Base-by-base conservation (phyloP, 2,113 vertebrate genomes). In the Callithrix jacchus region DNA sequence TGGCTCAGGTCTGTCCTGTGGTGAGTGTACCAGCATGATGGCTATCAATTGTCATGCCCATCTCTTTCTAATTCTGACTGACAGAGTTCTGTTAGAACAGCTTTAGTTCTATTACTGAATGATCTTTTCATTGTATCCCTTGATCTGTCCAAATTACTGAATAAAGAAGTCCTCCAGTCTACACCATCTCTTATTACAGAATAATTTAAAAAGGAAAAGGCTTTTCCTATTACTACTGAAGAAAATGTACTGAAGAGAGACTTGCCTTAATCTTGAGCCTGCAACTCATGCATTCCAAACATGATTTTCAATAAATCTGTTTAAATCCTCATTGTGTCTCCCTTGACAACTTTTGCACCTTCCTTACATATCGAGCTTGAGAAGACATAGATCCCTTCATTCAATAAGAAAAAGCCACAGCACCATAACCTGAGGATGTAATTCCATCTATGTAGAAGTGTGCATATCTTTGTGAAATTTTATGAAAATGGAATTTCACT, bases 141-240 rank as follows among this genome's bases (percentile, higher is more conserved):
- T 83, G 89, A 86, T 94, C 93, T 96, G 74, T 91, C 73, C 96
- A 97, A 95, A 94, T 89, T 79, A 93, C 87, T 96, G 96, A 81
- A 85, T 58, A 66, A 32, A 76, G 61, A 96, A 91, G 70, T 97
- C 97, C 83, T 79, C 88, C 83, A 92, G 64, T 94, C 92, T 89
- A 87, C 97, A 82, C 56, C n/a, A 30, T 97, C 97, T 94, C 87
- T 97, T 89, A 94, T 87, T 95, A 94, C 0, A 96, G 61, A 40
- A 93, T 97, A 95, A 93, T 58, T 92, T 83, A 37, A 79, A 95
- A 80, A 79, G 25, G 30, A 97, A 90, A 96, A 95, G 27, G 37
- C 81, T 96, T 96, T 96, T 2, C 17, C 40, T 96, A 68, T 95
- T 93, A 45, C 84, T 93, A 95, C 84, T 82, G 81, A 97, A 98